A percentile compares a stretch with the other conserved stretches of the same genome.
Conservation (phyloP, 2,888 invertebrate genomes). For the Yponomeuta evonymella region DNA sequence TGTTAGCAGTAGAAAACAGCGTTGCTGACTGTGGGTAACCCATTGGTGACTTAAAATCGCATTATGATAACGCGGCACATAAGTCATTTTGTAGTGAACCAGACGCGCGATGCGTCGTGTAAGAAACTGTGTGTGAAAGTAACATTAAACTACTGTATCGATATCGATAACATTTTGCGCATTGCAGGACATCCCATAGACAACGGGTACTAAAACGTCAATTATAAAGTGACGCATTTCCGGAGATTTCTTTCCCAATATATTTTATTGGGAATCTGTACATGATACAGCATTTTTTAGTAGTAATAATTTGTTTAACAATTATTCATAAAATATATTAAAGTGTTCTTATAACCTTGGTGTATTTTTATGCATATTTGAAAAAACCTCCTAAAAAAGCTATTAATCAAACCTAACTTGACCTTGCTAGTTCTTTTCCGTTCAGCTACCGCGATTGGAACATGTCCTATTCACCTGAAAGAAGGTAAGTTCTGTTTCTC, state of each 20-base stretch:
- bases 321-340: slow-evolving; percentile 35
- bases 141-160: neutral
- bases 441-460: slow-evolving; percentile 86
- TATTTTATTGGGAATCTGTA: slow-evolving; percentile 40
- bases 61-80: too few relatives aligned
- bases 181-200: neutral
- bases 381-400: slow-evolving; percentile 40
- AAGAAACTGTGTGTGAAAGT: too few relatives aligned
- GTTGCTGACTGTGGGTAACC: too few relatives aligned
- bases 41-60: too few relatives aligned
- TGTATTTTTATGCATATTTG: neutral
- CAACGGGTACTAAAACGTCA: slow-evolving; percentile 15
- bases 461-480: slow-evolving; percentile 88
- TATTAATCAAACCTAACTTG: slow-evolving; percentile 70
- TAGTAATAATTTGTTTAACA: slow-evolving; percentile 41
- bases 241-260: slow-evolving; percentile 56
- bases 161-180: neutral
- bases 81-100: too few relatives aligned
- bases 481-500: slow-evolving; percentile 82
- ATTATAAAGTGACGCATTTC: slow-evolving; percentile 47
- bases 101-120: too few relatives aligned
- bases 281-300: slow-evolving; percentile 29
- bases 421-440: slow-evolving; percentile 81
- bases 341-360: slow-evolving; percentile 15
- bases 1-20: too few relatives aligned